Evolutionary conservation across 2,113 vertebrate genomes (phyloP), one percentile per base, ranked within the genome.

Genomic region (Cyprinodon variegatus): DNA sequence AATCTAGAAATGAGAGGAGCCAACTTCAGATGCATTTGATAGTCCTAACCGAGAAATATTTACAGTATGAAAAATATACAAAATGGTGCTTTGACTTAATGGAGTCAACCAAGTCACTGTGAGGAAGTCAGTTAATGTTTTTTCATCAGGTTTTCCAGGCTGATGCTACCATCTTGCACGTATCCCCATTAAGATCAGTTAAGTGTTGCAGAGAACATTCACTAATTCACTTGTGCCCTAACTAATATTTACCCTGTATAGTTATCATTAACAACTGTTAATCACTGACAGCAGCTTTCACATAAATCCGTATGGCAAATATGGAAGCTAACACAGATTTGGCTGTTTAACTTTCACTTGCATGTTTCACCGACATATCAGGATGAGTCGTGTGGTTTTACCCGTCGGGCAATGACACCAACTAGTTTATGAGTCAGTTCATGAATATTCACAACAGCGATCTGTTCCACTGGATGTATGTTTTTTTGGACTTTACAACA

Each of bases 61-160:
- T 93, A 93, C 92, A 93, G 63, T 85, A 91, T 92, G 90, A 90
- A 91, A 91, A 91, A 90, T 92, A 78, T 91, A 93, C 90, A 93
- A 90, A 91, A 92, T 91, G 87, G 82, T 74, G 81, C 64, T 89
- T 89, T 59, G 82, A 91, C 91, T 90, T 89, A 90, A 87, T 91
- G 89, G 84, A 69, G 85, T 86, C 83, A 76, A 78, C 66, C 40
- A 53, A 46, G 78, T 77, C 63, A 83, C 62, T 83, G 81, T 72
- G 66, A 81, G 68, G 76, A 83, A 79, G 48, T 74, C 37, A 70
- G 20, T 83, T 76, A 45, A 77, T 57, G 40, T 63, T 65, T 59
- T 82, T 70, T 82, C 65, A 12, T 70, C 61, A 75, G 29, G 70
- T 78, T 72, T 82, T 73, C 70, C 75, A 68, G 70, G 65, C 79